These are phyloP conservation scores for Coregonus ussuriensis DNA, from an alignment of 2,797 vertebrate genomes.

Conservation along the genomic window DNA sequence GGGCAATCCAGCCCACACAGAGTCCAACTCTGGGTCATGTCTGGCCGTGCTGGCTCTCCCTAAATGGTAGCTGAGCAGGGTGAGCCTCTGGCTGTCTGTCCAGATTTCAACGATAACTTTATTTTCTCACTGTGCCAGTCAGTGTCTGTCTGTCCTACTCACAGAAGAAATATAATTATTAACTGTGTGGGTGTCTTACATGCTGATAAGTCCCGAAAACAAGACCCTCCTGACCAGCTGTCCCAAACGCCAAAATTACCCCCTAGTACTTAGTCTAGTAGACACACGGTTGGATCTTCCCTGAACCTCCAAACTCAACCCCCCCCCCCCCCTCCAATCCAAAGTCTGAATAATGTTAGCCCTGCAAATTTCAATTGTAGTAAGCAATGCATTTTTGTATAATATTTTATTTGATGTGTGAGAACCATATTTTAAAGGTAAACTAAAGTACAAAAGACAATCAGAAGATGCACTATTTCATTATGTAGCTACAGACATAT, in stretches of 20 bases:
- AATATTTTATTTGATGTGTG: too few species aligned
- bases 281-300: background rate
- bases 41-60: too few species aligned
- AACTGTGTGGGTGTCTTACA: constrained; percentile 6
- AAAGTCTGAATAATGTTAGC: background rate
- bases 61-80: background rate
- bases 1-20: too few species aligned
- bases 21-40: too few species aligned
- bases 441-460: too few species aligned
- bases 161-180: background rate
- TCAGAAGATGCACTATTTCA: too few species aligned
- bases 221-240: constrained; percentile 7
- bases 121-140: background rate
- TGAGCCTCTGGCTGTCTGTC: background rate
- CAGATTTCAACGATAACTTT: background rate
- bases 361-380: background rate
- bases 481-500: background rate
- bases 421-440: too few species aligned
- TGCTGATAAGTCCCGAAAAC: constrained; percentile 15
- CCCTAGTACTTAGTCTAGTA: background rate
- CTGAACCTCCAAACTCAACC: background rate
- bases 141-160: constrained; percentile 8
- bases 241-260: constrained; percentile 23
- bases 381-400: too few species aligned
- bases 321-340: background rate